A percentile compares a stretch with the other conserved stretches of the same genome.
Conservation (phyloP, 2,797 vertebrate species). For the Nyctibius grandis region DNA sequence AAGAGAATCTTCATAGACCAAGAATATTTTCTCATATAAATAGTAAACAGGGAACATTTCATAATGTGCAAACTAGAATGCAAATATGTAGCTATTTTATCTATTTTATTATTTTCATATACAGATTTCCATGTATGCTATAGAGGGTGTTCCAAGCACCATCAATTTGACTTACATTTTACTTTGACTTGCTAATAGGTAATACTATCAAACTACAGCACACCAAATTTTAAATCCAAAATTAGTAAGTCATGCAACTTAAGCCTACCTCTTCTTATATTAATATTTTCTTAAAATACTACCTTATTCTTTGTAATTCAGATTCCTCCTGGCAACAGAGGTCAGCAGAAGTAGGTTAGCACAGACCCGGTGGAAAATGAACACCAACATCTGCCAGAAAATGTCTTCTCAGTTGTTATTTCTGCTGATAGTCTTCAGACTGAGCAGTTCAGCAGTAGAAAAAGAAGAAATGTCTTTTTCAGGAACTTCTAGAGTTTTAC, state of each 20-base stretch:
- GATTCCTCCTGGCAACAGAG: background rate
- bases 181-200: background rate
- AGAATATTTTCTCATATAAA: background rate
- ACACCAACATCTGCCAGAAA: background rate
- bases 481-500: background rate
- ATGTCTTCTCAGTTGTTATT: background rate
- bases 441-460: background rate
- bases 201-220: background rate
- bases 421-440: background rate
- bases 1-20: background rate
- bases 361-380: background rate
- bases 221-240: background rate
- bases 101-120: background rate
- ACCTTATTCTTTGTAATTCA: background rate
- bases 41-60: background rate
- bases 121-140: background rate
- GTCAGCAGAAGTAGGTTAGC: background rate
- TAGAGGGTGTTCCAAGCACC: background rate
- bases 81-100: background rate
- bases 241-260: background rate
- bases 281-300: background rate
- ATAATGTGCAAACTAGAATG: background rate
- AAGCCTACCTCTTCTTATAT: background rate
- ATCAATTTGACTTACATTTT: background rate
- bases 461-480: background rate